These are phyloP conservation scores for Cylindroiulus punctatus DNA, from an alignment of 2,888 invertebrate genomes.

Conservation along the genomic window DNA sequence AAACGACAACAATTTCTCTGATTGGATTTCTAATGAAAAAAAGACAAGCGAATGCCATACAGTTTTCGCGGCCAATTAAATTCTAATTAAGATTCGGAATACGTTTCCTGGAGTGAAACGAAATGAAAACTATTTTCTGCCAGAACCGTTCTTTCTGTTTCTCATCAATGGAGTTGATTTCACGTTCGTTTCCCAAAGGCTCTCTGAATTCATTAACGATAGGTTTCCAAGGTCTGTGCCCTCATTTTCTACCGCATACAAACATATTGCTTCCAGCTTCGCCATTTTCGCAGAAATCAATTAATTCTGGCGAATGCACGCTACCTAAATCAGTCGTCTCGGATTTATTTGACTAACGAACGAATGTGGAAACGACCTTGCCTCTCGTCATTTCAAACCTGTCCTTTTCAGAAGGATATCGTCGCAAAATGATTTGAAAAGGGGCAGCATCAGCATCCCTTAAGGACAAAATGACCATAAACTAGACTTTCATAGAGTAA, in stretches of 20 bases:
- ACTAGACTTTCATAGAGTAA: background rate
- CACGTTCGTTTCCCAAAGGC: constrained; percentile 1
- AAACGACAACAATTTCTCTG: background rate
- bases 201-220: background rate
- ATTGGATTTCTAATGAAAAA: constrained; percentile 15
- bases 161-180: background rate
- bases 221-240: constrained; percentile 35
- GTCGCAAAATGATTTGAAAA: background rate
- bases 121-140: constrained; percentile 17
- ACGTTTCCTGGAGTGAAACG: background rate
- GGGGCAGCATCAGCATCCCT: constrained; percentile 1
- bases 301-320: background rate
- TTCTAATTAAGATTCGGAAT: constrained; percentile 43
- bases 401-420: background rate
- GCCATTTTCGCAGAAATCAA: background rate
- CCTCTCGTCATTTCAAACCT: background rate
- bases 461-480: constrained; percentile 44
- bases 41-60: background rate
- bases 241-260: background rate
- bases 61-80: constrained; percentile 8
- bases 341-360: constrained; percentile 3
- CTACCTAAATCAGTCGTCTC: background rate
- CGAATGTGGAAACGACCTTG: background rate
- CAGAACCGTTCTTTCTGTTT: background rate
- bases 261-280: background rate